These are phyloP conservation scores for Pogonognathellus flavescens DNA, from an alignment of 1,140 invertebrate species.

Conservation along the genomic window DNA sequence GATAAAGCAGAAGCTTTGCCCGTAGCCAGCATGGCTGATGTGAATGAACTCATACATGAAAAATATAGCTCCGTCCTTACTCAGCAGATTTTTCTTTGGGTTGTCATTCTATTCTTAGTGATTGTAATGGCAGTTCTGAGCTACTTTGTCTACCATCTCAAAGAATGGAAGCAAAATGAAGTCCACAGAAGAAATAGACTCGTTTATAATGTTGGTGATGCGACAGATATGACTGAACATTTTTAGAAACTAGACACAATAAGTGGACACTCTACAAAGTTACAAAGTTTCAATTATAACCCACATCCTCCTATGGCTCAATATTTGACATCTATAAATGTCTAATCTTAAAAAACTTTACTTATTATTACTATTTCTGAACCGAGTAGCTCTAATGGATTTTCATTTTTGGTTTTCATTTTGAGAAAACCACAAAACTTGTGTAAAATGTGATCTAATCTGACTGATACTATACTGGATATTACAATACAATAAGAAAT, in stretches of 20 bases:
- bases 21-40: conserved; percentile 20
- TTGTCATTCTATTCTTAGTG: conserved; percentile 15
- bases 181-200: conserved; percentile 12
- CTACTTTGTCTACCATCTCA: conserved; percentile 27
- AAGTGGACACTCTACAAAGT: too few species aligned
- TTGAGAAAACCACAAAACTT: too few species aligned
- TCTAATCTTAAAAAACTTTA: too few species aligned
- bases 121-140: conserved; percentile 23
- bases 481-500: too few species aligned
- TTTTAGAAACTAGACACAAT: not conserved
- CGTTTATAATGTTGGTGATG: conserved; percentile 24
- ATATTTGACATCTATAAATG: too few species aligned
- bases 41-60: conserved; percentile 29
- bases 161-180: conserved; percentile 17
- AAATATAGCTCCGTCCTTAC: not conserved
- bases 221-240: conserved; percentile 28
- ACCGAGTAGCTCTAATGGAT: too few species aligned
- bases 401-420: too few species aligned
- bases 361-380: too few species aligned
- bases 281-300: too few species aligned
- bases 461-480: too few species aligned
- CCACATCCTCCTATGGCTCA: too few species aligned
- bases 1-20: conserved; percentile 20
- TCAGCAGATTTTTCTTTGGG: conserved; percentile 49
- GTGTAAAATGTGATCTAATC: too few species aligned